Evolutionary conservation across 2,888 invertebrate species (phyloP).

Genomic region (Monochamus alternatus): DNA sequence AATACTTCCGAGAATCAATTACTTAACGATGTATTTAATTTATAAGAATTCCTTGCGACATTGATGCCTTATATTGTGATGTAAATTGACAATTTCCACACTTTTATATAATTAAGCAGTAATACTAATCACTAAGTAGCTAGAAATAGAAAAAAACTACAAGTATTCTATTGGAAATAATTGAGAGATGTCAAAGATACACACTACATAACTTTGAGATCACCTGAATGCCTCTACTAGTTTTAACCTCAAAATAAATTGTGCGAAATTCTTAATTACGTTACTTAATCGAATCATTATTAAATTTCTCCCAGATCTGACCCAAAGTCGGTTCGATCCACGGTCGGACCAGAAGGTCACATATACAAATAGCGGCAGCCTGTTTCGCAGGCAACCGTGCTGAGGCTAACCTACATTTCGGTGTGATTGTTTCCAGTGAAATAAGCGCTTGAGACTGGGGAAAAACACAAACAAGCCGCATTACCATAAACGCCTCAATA

Average conservation of each 20-base stretch:
- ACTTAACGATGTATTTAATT: neutral
- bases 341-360: neutral
- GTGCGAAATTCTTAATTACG: too few species aligned
- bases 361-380: neutral
- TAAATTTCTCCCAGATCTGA: neutral
- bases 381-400: neutral
- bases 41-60: neutral
- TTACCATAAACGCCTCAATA: conserved; percentile 3
- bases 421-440: conserved; percentile 7
- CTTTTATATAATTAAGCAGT: neutral
- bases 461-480: conserved; percentile 1
- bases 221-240: too few species aligned
- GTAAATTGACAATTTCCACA: neutral
- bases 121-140: too few species aligned
- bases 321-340: neutral
- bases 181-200: too few species aligned
- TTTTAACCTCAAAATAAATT: too few species aligned
- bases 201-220: too few species aligned
- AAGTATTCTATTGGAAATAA: too few species aligned
- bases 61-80: neutral
- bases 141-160: too few species aligned
- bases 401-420: conserved; percentile 7
- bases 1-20: neutral
- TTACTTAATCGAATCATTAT: too few species aligned
- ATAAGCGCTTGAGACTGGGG: neutral